Base-by-base conservation (phyloP, 2,888 invertebrate species). In the Melitaea athalia region DNA sequence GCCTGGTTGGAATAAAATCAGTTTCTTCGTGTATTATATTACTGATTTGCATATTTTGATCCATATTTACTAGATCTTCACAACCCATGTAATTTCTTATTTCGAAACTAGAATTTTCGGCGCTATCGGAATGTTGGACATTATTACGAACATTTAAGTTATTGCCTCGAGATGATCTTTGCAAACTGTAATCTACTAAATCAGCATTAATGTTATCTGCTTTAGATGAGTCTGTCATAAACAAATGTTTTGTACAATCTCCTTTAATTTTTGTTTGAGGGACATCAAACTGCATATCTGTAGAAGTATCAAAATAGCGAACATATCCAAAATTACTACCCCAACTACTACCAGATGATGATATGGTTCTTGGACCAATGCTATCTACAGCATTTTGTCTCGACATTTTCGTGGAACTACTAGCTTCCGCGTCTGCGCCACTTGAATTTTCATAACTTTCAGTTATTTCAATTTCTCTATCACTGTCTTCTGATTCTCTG, bases 301-400 rank as follows among this genome's bases (percentile, higher is more conserved):
- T 87, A 68, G 81, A 90, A 77, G 92, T 88, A 74, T 95, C 94
- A 77, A 94, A 94, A 84, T 95, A 95, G 61, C 95, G 92, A 38
- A 96, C 93, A 78, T 95, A 96, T 52, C 95, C 95, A 82, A 95
- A 95, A 80, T 94, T 94, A 79, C 93, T 94, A 2, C 92, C 93
- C 89, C 93, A 92, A 85, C 94, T 94, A 70, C 94, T 94, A 71
- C 89, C 89, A 67, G 88, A 89, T 7, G 93, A 93, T 8, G 90
- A 91, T 61, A 87, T 86, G 31, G 87, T 89, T 73, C 87, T 81
- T n/a, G 87, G 87, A 67, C 90, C 93, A 53, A 85, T 82, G 73
- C 87, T 88, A 67, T 94, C 94, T 71, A 95, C 78, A 33, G 95
- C 94, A 81, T 95, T 91, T 82, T 95, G 95, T 68, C 95, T 89